A percentile compares a stretch with the other conserved stretches of the same genome.
Evolutionary conservation across 2,888 invertebrate species (phyloP).

Genomic region (Stenchaetothrips biformis): DNA sequence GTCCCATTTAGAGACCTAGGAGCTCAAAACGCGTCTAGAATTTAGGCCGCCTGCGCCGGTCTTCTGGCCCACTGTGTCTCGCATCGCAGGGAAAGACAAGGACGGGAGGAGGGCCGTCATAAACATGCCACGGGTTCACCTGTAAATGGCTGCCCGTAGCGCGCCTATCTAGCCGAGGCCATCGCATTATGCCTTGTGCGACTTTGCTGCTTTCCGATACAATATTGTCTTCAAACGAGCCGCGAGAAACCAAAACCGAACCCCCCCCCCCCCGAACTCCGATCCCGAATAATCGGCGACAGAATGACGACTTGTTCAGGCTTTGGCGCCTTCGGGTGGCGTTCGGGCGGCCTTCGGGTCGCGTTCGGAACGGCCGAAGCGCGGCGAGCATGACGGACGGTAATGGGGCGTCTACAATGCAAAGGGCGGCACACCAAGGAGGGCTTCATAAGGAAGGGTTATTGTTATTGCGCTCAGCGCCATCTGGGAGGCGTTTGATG

Average conservation of each 20-base stretch:
- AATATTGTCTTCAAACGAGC: neutral
- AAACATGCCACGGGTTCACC: neutral
- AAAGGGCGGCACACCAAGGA: neutral
- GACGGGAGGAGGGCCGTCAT: neutral
- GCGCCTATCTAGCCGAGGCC: neutral
- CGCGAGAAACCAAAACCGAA: neutral
- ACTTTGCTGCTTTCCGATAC: neutral
- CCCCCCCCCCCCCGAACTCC: too few species aligned
- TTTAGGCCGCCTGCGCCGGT: too few species aligned
- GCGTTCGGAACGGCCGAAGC: neutral
- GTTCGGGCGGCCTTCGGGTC: neutral
- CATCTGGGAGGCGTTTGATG: constrained; percentile 6
- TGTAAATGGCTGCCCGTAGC: too few species aligned
- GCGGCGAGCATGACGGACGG: neutral
- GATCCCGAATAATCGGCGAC: too few species aligned
- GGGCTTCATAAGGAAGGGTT: constrained; percentile 20
- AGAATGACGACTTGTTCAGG: constrained; percentile 1
- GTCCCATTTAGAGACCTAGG: too few species aligned
- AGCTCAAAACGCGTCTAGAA: too few species aligned
- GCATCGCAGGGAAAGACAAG: too few species aligned
- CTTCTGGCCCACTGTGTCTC: too few species aligned
- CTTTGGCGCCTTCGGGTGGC: neutral
- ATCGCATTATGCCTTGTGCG: neutral
- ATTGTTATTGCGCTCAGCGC: constrained; percentile 17
- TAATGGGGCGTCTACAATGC: neutral